Evolutionary conservation across 2,113 vertebrate genomes (phyloP), one percentile per base, ranked within the genome.

Genomic region (Ochotona curzoniae): DNA sequence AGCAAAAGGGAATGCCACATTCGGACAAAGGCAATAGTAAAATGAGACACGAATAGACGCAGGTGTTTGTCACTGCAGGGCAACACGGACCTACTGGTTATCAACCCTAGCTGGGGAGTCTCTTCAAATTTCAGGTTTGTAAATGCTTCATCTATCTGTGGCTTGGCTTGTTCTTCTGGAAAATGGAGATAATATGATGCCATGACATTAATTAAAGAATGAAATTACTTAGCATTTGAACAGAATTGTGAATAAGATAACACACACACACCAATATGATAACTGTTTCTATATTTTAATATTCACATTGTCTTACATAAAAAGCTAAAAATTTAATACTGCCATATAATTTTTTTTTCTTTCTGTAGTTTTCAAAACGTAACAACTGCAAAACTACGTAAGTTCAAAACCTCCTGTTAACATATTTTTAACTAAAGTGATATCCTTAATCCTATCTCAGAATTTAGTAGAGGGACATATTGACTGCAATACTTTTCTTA

Each of bases 351-450:
- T 17, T 85, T 17, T 54, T 30, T 82, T 66, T 83, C 2, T 51
- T 79, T 84, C 60, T 88, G 2, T 3, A 28, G 4, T 47, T 94
- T 21, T 81, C 23, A 51, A 28, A 86, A 5, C 63, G 18, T 87
- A 78, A 49, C 28, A 70, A 70, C 14, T 83, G 60, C 4, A 93
- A 30, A 85, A 1, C 47, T 12, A 49, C 6, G 23, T 32, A 38
- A 20, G 17, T 44, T 60, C 1, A 32, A 3, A 54, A 26, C 32
- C 49, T 69, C 20, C 25, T 61, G 87, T 26, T 87, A 83, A 57
- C 7, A 35, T 57, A 35, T 26, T 91, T 93, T 66, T 95, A 11
- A 84, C 30, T 12, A 90, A 90, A 95, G 44, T 15, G 74, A 71
- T 49, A 11, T 5, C 47, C 54, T 89, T 92, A 85, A 67, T 82